Conservation (phyloP, 2,888 invertebrate genomes). For the Apodemia mormo region DNA sequence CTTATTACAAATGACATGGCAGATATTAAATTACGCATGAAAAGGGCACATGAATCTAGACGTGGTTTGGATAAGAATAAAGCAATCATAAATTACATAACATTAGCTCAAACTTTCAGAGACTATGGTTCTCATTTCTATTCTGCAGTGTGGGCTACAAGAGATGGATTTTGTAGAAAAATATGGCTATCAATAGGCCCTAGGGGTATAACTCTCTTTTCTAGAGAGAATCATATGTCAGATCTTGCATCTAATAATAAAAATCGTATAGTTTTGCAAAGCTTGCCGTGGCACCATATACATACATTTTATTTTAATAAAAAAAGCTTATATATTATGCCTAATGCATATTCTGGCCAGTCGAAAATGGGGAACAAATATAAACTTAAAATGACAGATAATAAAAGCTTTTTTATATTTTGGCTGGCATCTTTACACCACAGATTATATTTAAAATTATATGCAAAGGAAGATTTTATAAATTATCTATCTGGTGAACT, state of each 20-base stretch:
- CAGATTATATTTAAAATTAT: conserved; percentile 87
- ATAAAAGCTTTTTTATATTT: conserved; percentile 89
- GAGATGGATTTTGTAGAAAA: conserved; percentile 82
- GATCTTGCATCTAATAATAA: conserved; percentile 55
- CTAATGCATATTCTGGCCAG: conserved; percentile 76
- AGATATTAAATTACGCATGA: conserved; percentile 72
- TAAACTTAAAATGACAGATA: conserved; percentile 87
- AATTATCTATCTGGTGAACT: conserved; percentile 84
- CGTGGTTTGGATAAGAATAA: conserved; percentile 83
- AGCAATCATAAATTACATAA: conserved; percentile 87
- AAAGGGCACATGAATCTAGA: conserved; percentile 74
- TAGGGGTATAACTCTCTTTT: conserved; percentile 83
- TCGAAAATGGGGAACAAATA: conserved; percentile 85
- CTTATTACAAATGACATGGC: conserved; percentile 71
- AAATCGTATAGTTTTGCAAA: conserved; percentile 74
- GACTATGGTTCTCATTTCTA: conserved; percentile 90
- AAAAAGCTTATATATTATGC: conserved; percentile 85
- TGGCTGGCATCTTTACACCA: conserved; percentile 90
- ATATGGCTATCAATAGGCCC: conserved; percentile 85
- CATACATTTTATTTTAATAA: conserved; percentile 90
- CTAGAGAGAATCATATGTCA: conserved; percentile 65
- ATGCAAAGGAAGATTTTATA: conserved; percentile 86
- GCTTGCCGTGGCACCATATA: conserved; percentile 86
- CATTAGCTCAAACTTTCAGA: conserved; percentile 84
- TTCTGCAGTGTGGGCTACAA: conserved; percentile 85